Evolutionary conservation across 1,140 invertebrate species (phyloP).

Genomic region (Meloidogyne chitwoodi): DNA sequence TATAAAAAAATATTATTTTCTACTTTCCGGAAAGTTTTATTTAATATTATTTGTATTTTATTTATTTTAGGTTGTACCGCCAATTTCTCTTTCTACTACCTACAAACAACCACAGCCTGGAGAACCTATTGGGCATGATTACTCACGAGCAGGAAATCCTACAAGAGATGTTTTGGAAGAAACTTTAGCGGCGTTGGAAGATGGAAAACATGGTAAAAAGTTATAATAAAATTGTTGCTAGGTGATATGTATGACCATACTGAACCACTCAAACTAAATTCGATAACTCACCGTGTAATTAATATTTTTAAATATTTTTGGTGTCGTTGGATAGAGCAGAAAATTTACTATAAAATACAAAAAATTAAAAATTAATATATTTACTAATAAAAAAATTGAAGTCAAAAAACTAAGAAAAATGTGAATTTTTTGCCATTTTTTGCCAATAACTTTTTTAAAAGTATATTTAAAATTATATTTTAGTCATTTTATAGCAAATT

Average conservation of each 20-base stretch:
- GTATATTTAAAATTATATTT: neutral
- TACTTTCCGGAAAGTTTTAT: neutral
- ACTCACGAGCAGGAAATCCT: conserved; percentile 78
- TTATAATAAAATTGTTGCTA: too few relatives aligned
- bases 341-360: too few relatives aligned
- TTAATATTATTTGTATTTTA: conserved; percentile 38
- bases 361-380: too few relatives aligned
- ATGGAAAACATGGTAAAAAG: conserved; percentile 76
- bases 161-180: conserved; percentile 81
- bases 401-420: neutral
- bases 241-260: too few relatives aligned
- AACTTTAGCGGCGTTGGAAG: conserved; percentile 82
- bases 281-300: too few relatives aligned
- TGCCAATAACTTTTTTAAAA: neutral
- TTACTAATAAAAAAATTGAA: too few relatives aligned
- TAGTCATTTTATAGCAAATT: too few relatives aligned
- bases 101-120: conserved; percentile 83
- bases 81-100: conserved; percentile 83
- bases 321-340: too few relatives aligned
- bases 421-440: too few relatives aligned
- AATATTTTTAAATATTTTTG: too few relatives aligned
- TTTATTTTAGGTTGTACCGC: conserved; percentile 74
- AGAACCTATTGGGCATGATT: conserved; percentile 68
- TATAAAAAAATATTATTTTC: neutral
- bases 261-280: too few relatives aligned